Percentiles rank a stretch among this genome's conserved stretches.
phyloP scores from a whole-genome alignment of 92 coral and sea anemone genomes.

The Micromussa lordhowensis region DNA sequence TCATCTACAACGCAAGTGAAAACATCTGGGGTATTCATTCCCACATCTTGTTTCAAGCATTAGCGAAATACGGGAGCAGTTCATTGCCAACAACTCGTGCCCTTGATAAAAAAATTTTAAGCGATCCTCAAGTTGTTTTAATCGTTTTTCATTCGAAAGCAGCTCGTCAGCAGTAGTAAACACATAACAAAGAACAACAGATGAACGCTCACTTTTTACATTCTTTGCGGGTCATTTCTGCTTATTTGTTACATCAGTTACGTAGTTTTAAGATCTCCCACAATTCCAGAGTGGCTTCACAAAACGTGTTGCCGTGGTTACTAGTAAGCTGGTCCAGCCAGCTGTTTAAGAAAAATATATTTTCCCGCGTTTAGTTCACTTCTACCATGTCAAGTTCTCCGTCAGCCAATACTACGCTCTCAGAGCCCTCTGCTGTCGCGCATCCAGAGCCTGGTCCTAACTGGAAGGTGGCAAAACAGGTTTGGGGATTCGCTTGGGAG shows the following conservation, averaged over 20 bases:
- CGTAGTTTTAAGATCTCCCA: neutral
- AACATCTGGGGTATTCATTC: neutral
- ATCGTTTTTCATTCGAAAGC: neutral
- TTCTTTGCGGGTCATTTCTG: neutral
- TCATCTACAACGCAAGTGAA: neutral
- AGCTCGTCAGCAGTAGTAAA: neutral
- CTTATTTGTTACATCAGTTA: neutral
- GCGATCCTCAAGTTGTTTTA: neutral
- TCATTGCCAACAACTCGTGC: neutral
- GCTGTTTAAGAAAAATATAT: neutral
- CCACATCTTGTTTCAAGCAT: neutral
- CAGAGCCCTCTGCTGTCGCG: neutral
- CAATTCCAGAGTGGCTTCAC: neutral
- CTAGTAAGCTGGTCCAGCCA: neutral
- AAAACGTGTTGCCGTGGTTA: too few relatives aligned
- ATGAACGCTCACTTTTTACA: neutral
- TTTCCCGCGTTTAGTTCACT: neutral
- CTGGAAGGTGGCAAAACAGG: slow-evolving; percentile 78
- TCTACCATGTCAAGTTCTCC: neutral
- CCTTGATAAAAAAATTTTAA: neutral
- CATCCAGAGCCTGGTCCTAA: slow-evolving; percentile 86
- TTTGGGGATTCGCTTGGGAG: slow-evolving; percentile 88
- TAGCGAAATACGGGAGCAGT: neutral
- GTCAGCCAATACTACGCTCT: neutral
- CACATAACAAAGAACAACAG: neutral